phyloP scores from a whole-genome alignment of 2,797 vertebrate genomes.

The Periophthalmus magnuspinnatus region DNA sequence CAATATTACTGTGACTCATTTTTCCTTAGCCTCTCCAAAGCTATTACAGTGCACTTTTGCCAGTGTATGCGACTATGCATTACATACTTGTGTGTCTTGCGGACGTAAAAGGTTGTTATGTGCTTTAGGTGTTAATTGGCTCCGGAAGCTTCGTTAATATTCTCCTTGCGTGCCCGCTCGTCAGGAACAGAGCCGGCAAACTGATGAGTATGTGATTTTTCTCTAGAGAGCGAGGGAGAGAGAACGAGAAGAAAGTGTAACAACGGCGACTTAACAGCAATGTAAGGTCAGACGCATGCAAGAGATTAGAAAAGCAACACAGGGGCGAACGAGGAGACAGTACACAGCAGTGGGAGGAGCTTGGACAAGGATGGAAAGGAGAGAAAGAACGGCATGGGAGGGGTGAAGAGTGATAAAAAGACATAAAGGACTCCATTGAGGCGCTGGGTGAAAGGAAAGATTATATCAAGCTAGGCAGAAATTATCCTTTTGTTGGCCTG shows the following conservation, averaged over 20 bases:
- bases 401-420: constrained; percentile 62
- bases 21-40: neutral
- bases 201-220: constrained; percentile 84
- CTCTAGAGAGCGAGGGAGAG: constrained; percentile 51
- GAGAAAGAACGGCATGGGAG: constrained; percentile 32
- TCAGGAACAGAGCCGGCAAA: constrained; percentile 79
- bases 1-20: no score
- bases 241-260: constrained; percentile 44
- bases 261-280: constrained; percentile 55
- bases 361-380: constrained; percentile 32
- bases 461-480: constrained; percentile 74
- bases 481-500: constrained; percentile 71
- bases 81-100: constrained; percentile 40
- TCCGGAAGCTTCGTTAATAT: constrained; percentile 81
- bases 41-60: neutral
- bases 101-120: constrained; percentile 78
- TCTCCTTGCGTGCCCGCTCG: constrained; percentile 75
- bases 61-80: neutral
- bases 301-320: constrained; percentile 26
- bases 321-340: constrained; percentile 31
- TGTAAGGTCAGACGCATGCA: constrained; percentile 65
- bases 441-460: constrained; percentile 72
- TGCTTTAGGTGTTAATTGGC: constrained; percentile 83
- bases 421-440: constrained; percentile 74
- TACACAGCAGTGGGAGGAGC: constrained; percentile 30